Percentiles rank a stretch among this genome's conserved stretches.
phyloP scores from a whole-genome alignment of 2,797 vertebrate species.

The Coluber constrictor region DNA sequence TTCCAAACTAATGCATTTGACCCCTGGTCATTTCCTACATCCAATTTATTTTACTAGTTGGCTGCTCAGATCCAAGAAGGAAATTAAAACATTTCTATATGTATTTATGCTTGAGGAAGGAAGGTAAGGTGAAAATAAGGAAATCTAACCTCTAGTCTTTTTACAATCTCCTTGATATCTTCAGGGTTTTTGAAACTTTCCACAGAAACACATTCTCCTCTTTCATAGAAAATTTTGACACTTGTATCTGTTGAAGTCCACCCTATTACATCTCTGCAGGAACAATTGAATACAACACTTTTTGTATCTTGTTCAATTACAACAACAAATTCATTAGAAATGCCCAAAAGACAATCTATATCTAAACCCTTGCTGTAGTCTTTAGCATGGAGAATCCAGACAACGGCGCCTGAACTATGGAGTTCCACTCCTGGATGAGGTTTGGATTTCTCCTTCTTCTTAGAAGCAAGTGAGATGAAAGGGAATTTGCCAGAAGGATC shows the following conservation, averaged over 20 bases:
- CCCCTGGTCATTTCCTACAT: background rate
- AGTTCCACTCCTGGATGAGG: conserved; percentile 90
- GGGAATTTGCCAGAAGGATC: conserved; percentile 93
- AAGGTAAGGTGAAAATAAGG: background rate
- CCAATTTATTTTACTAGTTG: background rate
- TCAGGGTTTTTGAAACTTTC: conserved; percentile 89
- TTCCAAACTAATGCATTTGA: background rate
- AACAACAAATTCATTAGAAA: conserved; percentile 92
- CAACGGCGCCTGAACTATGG: conserved; percentile 86
- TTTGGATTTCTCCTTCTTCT: conserved; percentile 88
- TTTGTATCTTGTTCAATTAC: conserved; percentile 91
- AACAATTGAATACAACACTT: conserved; percentile 91
- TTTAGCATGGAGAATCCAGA: conserved; percentile 89
- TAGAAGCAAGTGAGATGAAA: conserved; percentile 94
- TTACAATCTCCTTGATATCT: conserved; percentile 94
- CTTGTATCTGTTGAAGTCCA: conserved; percentile 91
- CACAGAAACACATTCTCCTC: conserved; percentile 90
- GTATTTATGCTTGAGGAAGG: conserved; percentile 5
- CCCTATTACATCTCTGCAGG: conserved; percentile 91
- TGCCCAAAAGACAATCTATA: conserved; percentile 86
- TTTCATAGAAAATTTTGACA: conserved; percentile 95
- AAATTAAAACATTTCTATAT: background rate
- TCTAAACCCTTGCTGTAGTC: conserved; percentile 90
- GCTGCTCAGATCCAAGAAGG: background rate
- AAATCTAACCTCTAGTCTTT: conserved; percentile 89